Evolutionary conservation across 2,888 invertebrate genomes (phyloP).

Genomic region (Melinaea marsaeus): DNA sequence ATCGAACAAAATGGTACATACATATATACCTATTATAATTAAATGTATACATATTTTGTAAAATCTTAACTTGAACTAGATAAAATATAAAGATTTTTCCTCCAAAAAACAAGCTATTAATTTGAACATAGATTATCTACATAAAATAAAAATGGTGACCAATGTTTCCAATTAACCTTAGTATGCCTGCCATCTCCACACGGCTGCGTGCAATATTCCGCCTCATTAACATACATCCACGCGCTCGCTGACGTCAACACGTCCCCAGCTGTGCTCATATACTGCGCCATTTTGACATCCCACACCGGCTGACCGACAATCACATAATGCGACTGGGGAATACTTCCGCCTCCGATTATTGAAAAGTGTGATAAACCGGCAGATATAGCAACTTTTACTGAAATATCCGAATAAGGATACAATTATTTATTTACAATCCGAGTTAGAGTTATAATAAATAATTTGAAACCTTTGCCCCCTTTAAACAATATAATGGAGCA

Average conservation of each 20-base stretch:
- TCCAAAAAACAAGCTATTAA: no score
- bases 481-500: no score
- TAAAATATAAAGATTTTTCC: no score
- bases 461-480: no score
- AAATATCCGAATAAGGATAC: neutral
- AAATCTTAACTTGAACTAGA: no score
- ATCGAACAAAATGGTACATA: no score
- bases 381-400: constrained; percentile 81
- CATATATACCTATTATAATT: no score
- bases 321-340: constrained; percentile 74
- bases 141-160: no score
- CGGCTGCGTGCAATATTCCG: constrained; percentile 77
- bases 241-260: constrained; percentile 78
- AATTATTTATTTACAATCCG: neutral
- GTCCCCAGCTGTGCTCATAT: constrained; percentile 76
- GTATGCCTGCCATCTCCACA: constrained; percentile 75
- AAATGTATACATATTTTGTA: no score
- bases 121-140: no score
- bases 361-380: constrained; percentile 79
- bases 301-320: constrained; percentile 80
- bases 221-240: constrained; percentile 79
- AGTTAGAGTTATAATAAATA: no score
- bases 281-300: constrained; percentile 73
- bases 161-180: constrained; percentile 43
- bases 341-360: constrained; percentile 71